Base-by-base conservation (phyloP, 2,888 invertebrate species). In the Disparrhopalites patrizii region DNA sequence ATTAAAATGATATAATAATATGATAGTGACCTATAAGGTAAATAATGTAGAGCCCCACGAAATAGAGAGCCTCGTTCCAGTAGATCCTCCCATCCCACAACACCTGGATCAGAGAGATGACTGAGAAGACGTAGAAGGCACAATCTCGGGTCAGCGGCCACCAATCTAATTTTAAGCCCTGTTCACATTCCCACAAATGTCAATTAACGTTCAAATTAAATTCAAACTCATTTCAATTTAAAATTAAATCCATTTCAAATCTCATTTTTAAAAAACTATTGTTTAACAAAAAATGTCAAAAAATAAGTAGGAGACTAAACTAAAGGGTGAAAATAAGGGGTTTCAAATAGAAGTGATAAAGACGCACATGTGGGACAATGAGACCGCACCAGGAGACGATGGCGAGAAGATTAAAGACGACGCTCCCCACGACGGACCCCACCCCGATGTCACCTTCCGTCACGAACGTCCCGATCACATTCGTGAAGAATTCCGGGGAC, bases 401-500 rank as follows among this genome's bases (percentile, higher is more conserved):
- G 1, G 89, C 89, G 50, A 90, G 83, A 70, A 90, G 88, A 77
- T 90, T 90, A 81, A 91, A 91, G 62, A 90, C 90, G 2, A 90
- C 90, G 47, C 89, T 89, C 30, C 90, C 90, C 40, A 90, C 89
- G 72, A 90, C 89, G 69, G 90, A 90, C 50, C 90, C 90, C 28
- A 90, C 87, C 47, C 90, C 90, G 75, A 90, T 87, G 79, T 90
- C 90, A 69, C 89, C 89, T 79, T 89, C 88, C 65, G 90, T 89
- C 77, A 90, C 87, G 79, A 90, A 90, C 55, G 90, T 89, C 28
- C 90, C 92, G 77, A 93, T 90, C 75, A 91, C 86, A 78, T 90
- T 90, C 64, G 92, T 90, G 80, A 93, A 93, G 51, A 92, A 82
- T 81, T 93, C 93, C 15, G 93, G 93, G 30, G 91, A 90, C 55